Percentiles rank a stretch among this genome's conserved stretches.
Evolutionary conservation across 2,888 invertebrate genomes (phyloP).

Genomic region (Amphiduros pacificus): DNA sequence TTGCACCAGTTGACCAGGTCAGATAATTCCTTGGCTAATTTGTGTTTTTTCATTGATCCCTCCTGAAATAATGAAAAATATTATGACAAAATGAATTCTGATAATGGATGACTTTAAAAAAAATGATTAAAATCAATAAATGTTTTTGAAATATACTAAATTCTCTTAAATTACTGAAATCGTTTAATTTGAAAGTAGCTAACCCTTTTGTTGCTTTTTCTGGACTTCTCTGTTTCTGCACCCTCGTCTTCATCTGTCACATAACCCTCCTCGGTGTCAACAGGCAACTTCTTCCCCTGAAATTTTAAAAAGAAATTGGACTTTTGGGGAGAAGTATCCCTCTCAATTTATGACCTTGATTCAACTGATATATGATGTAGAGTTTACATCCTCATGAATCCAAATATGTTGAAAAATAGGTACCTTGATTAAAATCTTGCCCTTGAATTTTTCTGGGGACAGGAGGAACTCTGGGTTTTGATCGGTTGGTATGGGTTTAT

Average conservation of each 20-base stretch:
- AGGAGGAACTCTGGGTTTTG: slow-evolving; percentile 42
- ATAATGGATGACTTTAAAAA: too few species aligned
- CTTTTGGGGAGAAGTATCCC: too few species aligned
- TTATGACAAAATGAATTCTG: too few species aligned
- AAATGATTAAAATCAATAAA: too few species aligned
- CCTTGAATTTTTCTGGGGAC: slow-evolving; percentile 55
- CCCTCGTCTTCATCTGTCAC: slow-evolving; percentile 65
- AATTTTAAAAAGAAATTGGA: slow-evolving; percentile 13
- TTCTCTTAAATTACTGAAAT: too few species aligned
- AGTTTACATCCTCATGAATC: too few species aligned
- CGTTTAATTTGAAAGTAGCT: too few species aligned
- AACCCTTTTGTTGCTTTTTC: slow-evolving; percentile 55
- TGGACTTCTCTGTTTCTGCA: slow-evolving; percentile 56
- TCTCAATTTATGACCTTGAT: too few species aligned
- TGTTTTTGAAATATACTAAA: too few species aligned
- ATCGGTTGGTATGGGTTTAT: slow-evolving; percentile 33
- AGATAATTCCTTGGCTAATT: slow-evolving; percentile 62
- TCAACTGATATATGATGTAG: too few species aligned
- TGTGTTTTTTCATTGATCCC: slow-evolving; percentile 50
- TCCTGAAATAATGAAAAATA: slow-evolving; percentile 35
- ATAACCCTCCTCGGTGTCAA: slow-evolving; percentile 55
- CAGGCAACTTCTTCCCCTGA: slow-evolving; percentile 62
- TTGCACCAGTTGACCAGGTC: slow-evolving; percentile 61
- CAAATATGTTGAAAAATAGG: too few species aligned
- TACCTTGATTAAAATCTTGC: slow-evolving; percentile 59